These are phyloP conservation scores for Drosophila lini DNA, from an alignment of 1,140 invertebrate species.

Conservation along the genomic window DNA sequence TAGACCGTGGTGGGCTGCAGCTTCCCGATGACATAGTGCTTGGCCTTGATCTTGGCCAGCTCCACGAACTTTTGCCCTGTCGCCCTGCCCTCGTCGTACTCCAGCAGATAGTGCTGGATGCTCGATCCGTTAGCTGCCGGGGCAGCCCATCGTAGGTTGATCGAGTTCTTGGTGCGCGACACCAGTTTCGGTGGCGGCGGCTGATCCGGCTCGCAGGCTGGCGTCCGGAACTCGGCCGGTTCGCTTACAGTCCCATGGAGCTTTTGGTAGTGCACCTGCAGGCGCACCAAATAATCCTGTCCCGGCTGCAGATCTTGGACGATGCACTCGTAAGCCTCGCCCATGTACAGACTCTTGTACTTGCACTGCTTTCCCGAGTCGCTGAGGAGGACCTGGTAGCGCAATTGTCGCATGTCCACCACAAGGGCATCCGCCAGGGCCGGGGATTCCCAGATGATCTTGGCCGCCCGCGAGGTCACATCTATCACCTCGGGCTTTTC, in stretches of 20 bases:
- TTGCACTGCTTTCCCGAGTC: conserved; percentile 91
- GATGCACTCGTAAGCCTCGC: conserved; percentile 89
- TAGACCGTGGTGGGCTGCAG: conserved; percentile 91
- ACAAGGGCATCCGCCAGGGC: conserved; percentile 86
- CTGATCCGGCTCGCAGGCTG: conserved; percentile 88
- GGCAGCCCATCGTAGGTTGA: conserved; percentile 88
- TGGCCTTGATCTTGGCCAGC: conserved; percentile 88
- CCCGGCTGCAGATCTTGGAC: conserved; percentile 92
- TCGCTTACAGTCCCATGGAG: conserved; percentile 86
- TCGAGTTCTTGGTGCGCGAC: conserved; percentile 86
- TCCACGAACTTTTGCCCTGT: conserved; percentile 87
- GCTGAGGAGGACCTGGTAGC: conserved; percentile 91
- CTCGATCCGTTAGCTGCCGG: conserved; percentile 91
- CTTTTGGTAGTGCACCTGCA: conserved; percentile 87
- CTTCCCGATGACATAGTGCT: conserved; percentile 90
- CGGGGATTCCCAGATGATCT: conserved; percentile 91
- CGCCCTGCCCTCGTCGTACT: conserved; percentile 89
- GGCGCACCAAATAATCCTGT: conserved; percentile 91
- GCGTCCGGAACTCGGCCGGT: conserved; percentile 87
- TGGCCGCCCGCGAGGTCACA: conserved; percentile 90
- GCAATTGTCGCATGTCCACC: conserved; percentile 86
- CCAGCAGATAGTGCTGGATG: conserved; percentile 91
- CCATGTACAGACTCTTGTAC: conserved; percentile 92
- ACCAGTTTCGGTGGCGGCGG: conserved; percentile 87
- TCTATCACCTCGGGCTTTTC: conserved; percentile 91